Conservation (phyloP, 2,113 vertebrate genomes). For the Bos indicus region DNA sequence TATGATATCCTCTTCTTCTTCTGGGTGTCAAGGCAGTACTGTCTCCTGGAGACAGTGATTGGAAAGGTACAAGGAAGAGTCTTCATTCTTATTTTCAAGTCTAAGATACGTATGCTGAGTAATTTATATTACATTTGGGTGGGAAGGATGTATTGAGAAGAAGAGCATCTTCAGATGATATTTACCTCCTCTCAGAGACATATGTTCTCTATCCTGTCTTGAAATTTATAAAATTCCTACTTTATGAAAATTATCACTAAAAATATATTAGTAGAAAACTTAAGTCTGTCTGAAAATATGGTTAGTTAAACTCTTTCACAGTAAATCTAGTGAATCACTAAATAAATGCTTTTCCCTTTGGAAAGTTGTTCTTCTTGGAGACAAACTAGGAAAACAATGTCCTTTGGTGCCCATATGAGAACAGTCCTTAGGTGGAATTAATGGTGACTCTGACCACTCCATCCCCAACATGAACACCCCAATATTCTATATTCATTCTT, state of each 20-base stretch:
- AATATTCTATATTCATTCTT: not conserved
- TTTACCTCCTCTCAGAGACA: not conserved
- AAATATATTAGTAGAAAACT: constrained; percentile 19
- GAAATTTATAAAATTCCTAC: not conserved
- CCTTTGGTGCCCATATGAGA: not conserved
- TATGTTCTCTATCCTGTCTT: not conserved
- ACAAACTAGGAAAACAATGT: not conserved
- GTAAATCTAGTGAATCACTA: constrained; percentile 6
- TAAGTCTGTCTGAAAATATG: not conserved
- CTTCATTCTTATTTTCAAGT: constrained; percentile 4
- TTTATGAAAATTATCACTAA: not conserved
- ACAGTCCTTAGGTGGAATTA: not conserved
- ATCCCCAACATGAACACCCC: not conserved
- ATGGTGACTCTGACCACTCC: not conserved
- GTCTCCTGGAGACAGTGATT: not conserved
- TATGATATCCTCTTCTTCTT: not conserved
- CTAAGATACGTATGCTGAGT: not conserved
- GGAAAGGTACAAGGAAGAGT: not conserved
- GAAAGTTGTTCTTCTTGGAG: not conserved
- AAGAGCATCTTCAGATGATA: not conserved
- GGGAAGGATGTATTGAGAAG: not conserved
- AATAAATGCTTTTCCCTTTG: not conserved
- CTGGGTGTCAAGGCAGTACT: not conserved
- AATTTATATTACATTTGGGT: not conserved
- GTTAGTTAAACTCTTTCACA: constrained; percentile 30